Conservation (phyloP, 1,140 invertebrate genomes). For the Euura lappo region DNA sequence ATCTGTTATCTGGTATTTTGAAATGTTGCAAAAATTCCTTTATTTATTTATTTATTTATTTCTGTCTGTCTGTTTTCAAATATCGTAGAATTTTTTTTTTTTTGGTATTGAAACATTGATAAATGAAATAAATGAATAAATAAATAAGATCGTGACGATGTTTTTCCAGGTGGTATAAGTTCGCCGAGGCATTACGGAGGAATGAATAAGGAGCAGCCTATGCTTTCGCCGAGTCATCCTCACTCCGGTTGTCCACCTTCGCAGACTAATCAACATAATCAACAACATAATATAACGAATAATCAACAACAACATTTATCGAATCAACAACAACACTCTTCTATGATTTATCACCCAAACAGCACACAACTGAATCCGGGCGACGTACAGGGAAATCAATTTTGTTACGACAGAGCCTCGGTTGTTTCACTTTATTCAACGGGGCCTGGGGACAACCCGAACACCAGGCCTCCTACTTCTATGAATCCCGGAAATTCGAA, state of each 20-base stretch:
- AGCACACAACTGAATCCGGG: conserved; percentile 50
- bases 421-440: conserved; percentile 61
- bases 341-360: conserved; percentile 62
- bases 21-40: not conserved
- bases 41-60: conserved; percentile 14
- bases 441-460: conserved; percentile 61
- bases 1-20: no score
- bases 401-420: conserved; percentile 66
- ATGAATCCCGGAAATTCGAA: conserved; percentile 55
- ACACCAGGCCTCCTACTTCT: conserved; percentile 46
- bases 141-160: conserved; percentile 51
- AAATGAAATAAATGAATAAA: conserved; percentile 38
- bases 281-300: conserved; percentile 57
- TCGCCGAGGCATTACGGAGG: conserved; percentile 62
- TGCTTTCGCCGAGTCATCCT: conserved; percentile 64
- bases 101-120: not conserved
- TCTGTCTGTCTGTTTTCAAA: not conserved
- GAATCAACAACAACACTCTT: conserved; percentile 58
- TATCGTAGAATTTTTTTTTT: not conserved
- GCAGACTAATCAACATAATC: conserved; percentile 35
- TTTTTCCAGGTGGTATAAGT: conserved; percentile 65
- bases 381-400: conserved; percentile 62
- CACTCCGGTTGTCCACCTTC: conserved; percentile 55
- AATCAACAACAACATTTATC: conserved; percentile 49
- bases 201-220: conserved; percentile 56